A percentile compares a stretch with the other conserved stretches of the same genome.
These are phyloP conservation scores for Mus spretus DNA, from an alignment of 2,797 vertebrate species.

Conservation along the genomic window DNA sequence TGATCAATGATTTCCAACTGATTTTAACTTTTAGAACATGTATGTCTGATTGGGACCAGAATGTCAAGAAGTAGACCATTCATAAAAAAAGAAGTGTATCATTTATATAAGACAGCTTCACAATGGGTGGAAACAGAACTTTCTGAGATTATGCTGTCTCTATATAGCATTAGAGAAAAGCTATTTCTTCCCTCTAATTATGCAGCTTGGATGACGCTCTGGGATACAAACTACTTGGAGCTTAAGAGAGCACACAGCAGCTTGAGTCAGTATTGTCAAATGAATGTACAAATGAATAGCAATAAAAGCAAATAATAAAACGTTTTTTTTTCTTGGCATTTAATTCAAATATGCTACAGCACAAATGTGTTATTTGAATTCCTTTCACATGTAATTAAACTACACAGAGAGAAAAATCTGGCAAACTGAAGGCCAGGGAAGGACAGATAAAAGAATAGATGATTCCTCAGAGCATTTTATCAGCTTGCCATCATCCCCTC, in stretches of 20 bases:
- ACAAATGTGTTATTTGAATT: constrained; percentile 86
- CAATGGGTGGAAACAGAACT: constrained; percentile 78
- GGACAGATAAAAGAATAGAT: constrained; percentile 88
- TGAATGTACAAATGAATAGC: constrained; percentile 88
- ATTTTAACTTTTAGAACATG: constrained; percentile 48
- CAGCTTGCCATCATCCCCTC: constrained; percentile 85
- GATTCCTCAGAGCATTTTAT: constrained; percentile 88
- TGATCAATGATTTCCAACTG: constrained; percentile 20
- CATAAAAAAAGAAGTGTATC: constrained; percentile 46
- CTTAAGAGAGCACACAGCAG: constrained; percentile 83
- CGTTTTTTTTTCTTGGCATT: constrained; percentile 83
- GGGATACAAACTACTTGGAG: constrained; percentile 86
- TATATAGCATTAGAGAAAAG: constrained; percentile 82
- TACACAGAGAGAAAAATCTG: constrained; percentile 79
- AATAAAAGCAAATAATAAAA: constrained; percentile 87
- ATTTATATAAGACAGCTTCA: constrained; percentile 78
- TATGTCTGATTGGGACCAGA: neutral
- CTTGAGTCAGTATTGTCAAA: constrained; percentile 85
- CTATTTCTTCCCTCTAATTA: constrained; percentile 86
- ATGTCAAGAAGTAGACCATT: constrained; percentile 52
- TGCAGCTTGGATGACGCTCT: constrained; percentile 73
- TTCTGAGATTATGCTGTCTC: constrained; percentile 81
- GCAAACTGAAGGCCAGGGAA: constrained; percentile 87
- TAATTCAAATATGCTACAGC: constrained; percentile 87
- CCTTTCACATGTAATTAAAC: constrained; percentile 88